Percentiles rank a stretch among this genome's conserved stretches.
Evolutionary conservation across 1,140 invertebrate genomes (phyloP).

Genomic region (Platorchestia sp.): DNA sequence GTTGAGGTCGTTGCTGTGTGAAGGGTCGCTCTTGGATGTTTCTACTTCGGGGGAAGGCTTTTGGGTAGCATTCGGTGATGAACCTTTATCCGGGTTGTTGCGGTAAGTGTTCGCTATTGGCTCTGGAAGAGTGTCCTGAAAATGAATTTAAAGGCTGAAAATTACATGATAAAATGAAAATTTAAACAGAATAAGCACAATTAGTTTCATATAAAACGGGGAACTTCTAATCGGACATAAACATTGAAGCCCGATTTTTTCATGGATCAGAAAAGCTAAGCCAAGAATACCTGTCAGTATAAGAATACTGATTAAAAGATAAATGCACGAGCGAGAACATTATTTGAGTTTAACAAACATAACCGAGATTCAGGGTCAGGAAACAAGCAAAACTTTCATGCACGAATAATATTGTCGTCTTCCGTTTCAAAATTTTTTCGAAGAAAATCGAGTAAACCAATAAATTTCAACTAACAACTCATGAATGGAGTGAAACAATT

Average conservation of each 20-base stretch:
- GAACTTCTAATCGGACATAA: neutral
- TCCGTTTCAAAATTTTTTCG: neutral
- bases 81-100: neutral
- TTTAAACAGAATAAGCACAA: neutral
- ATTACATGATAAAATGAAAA: neutral
- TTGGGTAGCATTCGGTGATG: neutral
- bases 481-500: neutral
- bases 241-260: neutral
- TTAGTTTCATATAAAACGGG: neutral
- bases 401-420: neutral
- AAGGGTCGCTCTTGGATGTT: neutral
- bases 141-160: neutral
- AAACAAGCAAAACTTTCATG: neutral
- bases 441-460: neutral
- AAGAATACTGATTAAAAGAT: neutral
- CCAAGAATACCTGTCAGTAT: neutral
- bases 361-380: neutral
- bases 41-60: neutral
- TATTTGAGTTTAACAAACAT: neutral
- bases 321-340: neutral
- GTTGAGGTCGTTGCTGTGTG: conserved; percentile 32
- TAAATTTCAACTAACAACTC: too few species aligned
- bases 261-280: neutral
- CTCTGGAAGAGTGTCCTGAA: conserved; percentile 31
- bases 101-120: neutral